Conservation (phyloP, 2,797 vertebrate genomes). For the Tangara arthus region DNA sequence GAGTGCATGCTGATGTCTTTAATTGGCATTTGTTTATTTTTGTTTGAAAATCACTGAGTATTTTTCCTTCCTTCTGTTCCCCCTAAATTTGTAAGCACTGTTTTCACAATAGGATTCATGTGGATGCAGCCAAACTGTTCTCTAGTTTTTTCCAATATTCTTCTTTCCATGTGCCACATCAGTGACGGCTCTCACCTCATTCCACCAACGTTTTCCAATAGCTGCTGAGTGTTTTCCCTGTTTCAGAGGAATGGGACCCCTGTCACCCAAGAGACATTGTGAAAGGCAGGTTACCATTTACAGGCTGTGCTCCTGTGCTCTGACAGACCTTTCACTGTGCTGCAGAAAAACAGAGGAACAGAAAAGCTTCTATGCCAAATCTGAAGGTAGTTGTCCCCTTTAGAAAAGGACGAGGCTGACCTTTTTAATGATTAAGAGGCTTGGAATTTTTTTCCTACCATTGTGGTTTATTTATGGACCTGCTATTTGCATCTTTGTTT, state of each 20-base stretch:
- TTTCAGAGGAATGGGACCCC: neutral
- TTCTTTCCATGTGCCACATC: neutral
- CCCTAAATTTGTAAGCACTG: neutral
- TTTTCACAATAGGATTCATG: neutral
- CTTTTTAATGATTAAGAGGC: neutral
- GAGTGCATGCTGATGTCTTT: neutral
- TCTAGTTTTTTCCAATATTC: neutral
- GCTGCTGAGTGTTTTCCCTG: neutral
- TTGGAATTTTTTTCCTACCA: neutral
- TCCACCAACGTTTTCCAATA: neutral
- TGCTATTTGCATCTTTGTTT: neutral
- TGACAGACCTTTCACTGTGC: neutral
- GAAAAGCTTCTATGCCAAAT: neutral
- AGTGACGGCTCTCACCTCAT: neutral
- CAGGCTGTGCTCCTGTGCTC: neutral
- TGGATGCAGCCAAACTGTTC: neutral
- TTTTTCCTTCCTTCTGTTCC: neutral
- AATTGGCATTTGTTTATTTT: neutral
- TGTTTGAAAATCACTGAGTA: neutral
- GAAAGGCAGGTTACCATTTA: neutral
- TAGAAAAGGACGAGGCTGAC: neutral
- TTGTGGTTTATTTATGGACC: neutral
- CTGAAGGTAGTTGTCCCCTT: neutral
- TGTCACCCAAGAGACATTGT: neutral
- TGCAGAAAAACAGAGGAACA: neutral